These are phyloP conservation scores for Petrolisthes cinctipes DNA, from an alignment of 2,888 invertebrate species.

Conservation along the genomic window DNA sequence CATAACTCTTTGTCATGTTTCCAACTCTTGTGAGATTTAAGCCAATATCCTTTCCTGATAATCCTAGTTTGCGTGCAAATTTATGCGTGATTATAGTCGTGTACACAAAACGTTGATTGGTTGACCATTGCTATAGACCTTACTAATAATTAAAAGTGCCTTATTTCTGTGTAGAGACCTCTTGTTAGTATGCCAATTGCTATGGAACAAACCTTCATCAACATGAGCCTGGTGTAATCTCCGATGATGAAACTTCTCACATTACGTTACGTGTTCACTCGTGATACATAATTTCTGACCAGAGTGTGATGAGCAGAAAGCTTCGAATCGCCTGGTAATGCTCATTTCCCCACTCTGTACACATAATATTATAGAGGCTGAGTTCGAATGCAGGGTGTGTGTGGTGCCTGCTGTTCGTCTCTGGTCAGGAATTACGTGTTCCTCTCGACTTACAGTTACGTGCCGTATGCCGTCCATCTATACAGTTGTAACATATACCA, in stretches of 20 bases:
- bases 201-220: constrained; percentile 13
- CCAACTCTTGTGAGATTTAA: constrained; percentile 9
- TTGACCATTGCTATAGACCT: not conserved
- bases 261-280: too few species aligned
- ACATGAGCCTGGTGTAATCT: constrained; percentile 5
- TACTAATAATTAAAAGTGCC: not conserved
- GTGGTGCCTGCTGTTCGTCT: not conserved
- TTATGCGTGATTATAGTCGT: not conserved
- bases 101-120: not conserved
- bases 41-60: constrained; percentile 1
- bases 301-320: too few species aligned
- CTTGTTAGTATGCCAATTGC: not conserved
- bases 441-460: not conserved
- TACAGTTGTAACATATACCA: constrained; percentile 9
- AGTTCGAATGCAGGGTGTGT: too few species aligned
- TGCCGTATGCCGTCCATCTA: not conserved
- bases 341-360: too few species aligned
- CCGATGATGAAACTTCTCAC: constrained; percentile 12
- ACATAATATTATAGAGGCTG: too few species aligned
- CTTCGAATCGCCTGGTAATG: too few species aligned
- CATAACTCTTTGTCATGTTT: not conserved
- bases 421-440: not conserved
- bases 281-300: too few species aligned
- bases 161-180: not conserved
- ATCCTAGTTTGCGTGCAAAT: not conserved